phyloP scores from a whole-genome alignment of 2,888 invertebrate species.

The Tipula vernalis region DNA sequence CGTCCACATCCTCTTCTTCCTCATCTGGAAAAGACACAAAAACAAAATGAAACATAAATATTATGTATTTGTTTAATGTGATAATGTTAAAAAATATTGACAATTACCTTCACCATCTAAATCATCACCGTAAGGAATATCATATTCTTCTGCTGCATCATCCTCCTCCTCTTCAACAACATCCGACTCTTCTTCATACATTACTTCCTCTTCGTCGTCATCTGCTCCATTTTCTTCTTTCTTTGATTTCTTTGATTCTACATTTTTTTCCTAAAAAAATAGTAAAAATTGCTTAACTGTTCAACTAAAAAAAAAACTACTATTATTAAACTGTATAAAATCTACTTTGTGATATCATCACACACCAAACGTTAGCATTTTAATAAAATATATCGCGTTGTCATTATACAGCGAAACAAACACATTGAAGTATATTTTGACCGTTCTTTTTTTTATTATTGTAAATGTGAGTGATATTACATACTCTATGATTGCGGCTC shows the following conservation, averaged over 20 bases:
- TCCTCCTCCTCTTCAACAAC: constrained; percentile 29
- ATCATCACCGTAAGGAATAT: constrained; percentile 32
- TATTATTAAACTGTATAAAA: background rate
- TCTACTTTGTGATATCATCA: background rate
- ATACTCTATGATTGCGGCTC: background rate
- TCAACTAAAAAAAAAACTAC: background rate
- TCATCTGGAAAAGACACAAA: background rate
- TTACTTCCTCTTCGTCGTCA: constrained; percentile 27
- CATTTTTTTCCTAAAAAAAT: constrained; percentile 28
- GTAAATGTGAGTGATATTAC: background rate
- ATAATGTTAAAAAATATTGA: background rate
- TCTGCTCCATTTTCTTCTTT: constrained; percentile 26
- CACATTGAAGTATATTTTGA: background rate
- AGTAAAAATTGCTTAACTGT: constrained; percentile 4
- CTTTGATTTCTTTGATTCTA: constrained; percentile 35
- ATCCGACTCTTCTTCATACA: constrained; percentile 29
- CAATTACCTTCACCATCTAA: constrained; percentile 17
- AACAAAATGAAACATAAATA: background rate
- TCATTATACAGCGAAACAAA: background rate
- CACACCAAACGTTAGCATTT: background rate
- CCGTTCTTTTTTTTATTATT: background rate
- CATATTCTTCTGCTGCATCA: constrained; percentile 34
- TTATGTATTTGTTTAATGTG: background rate
- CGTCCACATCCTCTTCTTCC: constrained; percentile 8
- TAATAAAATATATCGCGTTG: background rate